Evolutionary conservation across 1,140 invertebrate genomes (phyloP), one percentile per base, ranked within the genome.

Genomic region (Aphaenogaster rudis): DNA sequence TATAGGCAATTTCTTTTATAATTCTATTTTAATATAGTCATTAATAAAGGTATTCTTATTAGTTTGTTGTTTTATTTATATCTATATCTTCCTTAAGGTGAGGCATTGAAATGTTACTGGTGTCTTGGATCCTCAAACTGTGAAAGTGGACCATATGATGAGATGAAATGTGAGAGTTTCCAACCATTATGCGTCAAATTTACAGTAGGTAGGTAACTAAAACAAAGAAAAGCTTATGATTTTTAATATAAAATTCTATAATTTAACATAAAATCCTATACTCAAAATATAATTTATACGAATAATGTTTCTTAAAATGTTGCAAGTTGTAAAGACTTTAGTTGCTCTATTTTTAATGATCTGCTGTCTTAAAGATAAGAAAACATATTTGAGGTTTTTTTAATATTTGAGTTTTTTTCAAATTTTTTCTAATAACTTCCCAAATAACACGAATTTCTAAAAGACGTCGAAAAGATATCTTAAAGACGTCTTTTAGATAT

Each of bases 21-120:
- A n/a, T 42, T 42, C 45, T 6, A 5, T 45, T 45, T 42, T 63
- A 63, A 63, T 15, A 3, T 15, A 15, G 28, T 2, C 5, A 63
- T 33, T 33, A 17, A 17, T 17, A 36, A 2, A 64, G 8, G 36
- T 36, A 64, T 15, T 63, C 42, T 66, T 17, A 66, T 39, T 66
- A 66, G 8, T 42, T 74, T 17, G 2, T 54, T 54, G 6, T 36
- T 57, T 13, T 61, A 61, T 28, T 21, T 21, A 21, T 21, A 21
- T 21, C 8, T 33, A 11, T 61, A 2, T 52, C 15, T 74, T 59
- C 3, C 45, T 66, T 33, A 72, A 92, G 91, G 86, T 11, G 21
- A 17, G 7, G 21, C 61, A 8, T 45, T 91, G 3, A 61, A 86
- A 17, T 92, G 50, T 52, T 21, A 21, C 21, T 21, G 21, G 21